Evolutionary conservation across 2,888 invertebrate species (phyloP).

Genomic region (Apotomis turbidana): DNA sequence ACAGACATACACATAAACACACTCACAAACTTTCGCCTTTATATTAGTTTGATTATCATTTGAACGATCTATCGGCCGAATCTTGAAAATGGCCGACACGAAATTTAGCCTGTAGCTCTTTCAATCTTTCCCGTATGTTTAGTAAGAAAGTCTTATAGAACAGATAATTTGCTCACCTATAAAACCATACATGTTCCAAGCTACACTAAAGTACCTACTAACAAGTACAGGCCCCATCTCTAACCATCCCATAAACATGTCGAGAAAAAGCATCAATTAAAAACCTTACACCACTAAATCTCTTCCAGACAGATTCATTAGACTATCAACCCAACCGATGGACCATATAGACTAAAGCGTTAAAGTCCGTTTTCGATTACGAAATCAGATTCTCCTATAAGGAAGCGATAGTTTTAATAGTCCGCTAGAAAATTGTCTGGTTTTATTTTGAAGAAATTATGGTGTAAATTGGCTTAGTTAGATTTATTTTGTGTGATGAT

Average conservation of each 20-base stretch:
- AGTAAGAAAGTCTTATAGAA: too few species aligned
- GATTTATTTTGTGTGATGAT: conserved; percentile 1
- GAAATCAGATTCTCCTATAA: conserved; percentile 7
- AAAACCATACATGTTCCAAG: not conserved
- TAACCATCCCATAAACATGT: conserved; percentile 20
- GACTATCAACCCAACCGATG: conserved; percentile 2
- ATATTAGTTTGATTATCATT: too few species aligned
- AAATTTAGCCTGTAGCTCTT: too few species aligned
- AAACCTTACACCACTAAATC: conserved; percentile 30
- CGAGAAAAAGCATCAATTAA: conserved; percentile 35
- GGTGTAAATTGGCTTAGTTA: conserved; percentile 3
- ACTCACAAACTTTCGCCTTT: too few species aligned
- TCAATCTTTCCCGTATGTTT: too few species aligned
- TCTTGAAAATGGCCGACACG: too few species aligned
- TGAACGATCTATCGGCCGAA: too few species aligned
- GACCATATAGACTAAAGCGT: not conserved
- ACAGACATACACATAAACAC: too few species aligned
- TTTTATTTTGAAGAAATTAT: conserved; percentile 21
- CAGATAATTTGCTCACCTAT: not conserved
- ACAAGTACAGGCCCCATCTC: conserved; percentile 20
- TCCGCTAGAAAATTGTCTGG: conserved; percentile 19
- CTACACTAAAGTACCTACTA: conserved; percentile 3
- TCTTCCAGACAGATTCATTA: conserved; percentile 28
- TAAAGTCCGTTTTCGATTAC: conserved; percentile 7
- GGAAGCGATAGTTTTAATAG: conserved; percentile 32